Base-by-base conservation (phyloP, 2,797 vertebrate genomes). In the Darevskia mixta region DNA sequence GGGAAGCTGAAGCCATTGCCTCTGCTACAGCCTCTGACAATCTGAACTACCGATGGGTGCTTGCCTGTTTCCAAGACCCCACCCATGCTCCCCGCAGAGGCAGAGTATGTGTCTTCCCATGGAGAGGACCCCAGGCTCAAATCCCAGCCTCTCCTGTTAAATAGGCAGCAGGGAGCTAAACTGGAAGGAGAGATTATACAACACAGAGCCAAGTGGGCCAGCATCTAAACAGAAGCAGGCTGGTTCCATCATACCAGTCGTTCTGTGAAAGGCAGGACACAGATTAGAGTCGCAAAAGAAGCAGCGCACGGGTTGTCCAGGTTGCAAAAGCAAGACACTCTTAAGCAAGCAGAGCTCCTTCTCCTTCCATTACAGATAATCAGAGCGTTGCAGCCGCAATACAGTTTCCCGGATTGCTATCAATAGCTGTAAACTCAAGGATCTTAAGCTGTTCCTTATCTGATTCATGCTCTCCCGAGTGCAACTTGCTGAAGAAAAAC, bases 401-500 rank as follows among this genome's bases (percentile, higher is more conserved):
- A 69, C 49, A 18, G 58, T 72, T 76, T 72, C 77, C 77, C 55
- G 66, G 11, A 4, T 61, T 45, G 5, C 35, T 69, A 79, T 61
- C 76, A 84, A 73, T 10, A 45, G 82, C 64, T 84, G 18, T 72
- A 77, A 79, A 79, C 5, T 8, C 49, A 61, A 43, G 11, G 18
- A 71, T 32, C 49, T n/a, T 25, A 58, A 10, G 58, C 5, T 1
- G 17, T 8, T 78, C 27, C 67, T 10, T n/a, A 78, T 38, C 35
- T 78, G 85, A 83, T 79, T 78, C 35, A 29, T 20, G 9, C 55
- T 35, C 61, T 82, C 61, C 87, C 1, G 13, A 61, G n/a, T 17
- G 45, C 82, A n/a, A 35, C 10, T 3, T 79, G 66, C 69, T 83
- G 69, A 29, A 86, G 85, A 58, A 83, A 58, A 79, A 79, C 49